phyloP scores from a whole-genome alignment of 2,113 vertebrate species.

The Plotosus lineatus region DNA sequence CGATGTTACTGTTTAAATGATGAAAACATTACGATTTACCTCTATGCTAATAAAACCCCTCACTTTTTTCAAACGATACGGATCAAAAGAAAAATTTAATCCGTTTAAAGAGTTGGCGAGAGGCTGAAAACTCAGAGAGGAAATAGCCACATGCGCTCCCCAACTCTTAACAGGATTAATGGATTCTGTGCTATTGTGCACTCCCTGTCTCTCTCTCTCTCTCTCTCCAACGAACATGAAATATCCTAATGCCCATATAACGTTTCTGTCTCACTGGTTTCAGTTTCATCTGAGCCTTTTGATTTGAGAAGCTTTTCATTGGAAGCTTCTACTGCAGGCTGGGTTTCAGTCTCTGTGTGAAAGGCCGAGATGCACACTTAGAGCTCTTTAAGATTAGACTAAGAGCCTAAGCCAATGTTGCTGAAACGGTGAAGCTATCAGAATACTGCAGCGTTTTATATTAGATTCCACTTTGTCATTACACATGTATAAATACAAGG shows the following conservation, averaged over 20 bases:
- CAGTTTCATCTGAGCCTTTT: conserved; percentile 43
- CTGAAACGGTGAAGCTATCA: neutral
- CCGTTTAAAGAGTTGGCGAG: neutral
- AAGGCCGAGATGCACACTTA: conserved; percentile 31
- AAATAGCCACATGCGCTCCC: neutral
- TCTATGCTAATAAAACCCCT: neutral
- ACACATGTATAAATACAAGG: too few relatives aligned
- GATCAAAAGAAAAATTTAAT: conserved; percentile 6
- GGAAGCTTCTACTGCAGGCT: conserved; percentile 29
- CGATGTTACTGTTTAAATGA: neutral
- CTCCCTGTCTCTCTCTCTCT: conserved; percentile 2
- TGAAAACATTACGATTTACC: neutral
- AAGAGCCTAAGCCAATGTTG: conserved; percentile 31
- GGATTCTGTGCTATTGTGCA: conserved; percentile 44
- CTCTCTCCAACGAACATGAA: conserved; percentile 32
- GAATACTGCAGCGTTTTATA: neutral
- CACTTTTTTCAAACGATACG: neutral
- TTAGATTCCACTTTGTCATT: too few relatives aligned
- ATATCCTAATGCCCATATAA: conserved; percentile 42
- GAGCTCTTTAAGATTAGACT: conserved; percentile 14
- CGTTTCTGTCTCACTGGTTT: conserved; percentile 47
- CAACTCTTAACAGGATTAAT: conserved; percentile 32
- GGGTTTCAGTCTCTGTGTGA: conserved; percentile 39
- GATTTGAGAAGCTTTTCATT: conserved; percentile 42
- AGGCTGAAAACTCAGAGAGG: neutral